These are phyloP conservation scores for Phoenoteleia sp. DNA, from an alignment of 2,888 invertebrate species.

Conservation along the genomic window DNA sequence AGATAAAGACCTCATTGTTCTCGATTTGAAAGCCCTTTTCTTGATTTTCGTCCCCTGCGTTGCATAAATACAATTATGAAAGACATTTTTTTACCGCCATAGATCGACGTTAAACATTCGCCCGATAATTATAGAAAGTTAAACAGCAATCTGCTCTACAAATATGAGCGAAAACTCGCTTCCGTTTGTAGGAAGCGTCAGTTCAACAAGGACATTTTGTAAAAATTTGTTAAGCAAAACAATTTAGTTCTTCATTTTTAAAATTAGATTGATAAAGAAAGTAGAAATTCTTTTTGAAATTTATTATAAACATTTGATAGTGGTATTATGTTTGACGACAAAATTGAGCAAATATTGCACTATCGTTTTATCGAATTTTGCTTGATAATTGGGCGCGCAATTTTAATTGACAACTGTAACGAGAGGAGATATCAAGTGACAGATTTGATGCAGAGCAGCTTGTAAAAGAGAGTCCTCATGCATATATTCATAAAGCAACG, in stretches of 20 bases:
- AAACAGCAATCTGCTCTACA: constrained; percentile 25
- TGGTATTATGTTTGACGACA: no score
- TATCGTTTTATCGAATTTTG: no score
- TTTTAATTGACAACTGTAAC: constrained; percentile 55
- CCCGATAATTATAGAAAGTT: constrained; percentile 47
- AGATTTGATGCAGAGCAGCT: constrained; percentile 36
- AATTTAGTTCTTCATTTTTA: no score
- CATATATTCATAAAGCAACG: constrained; percentile 52
- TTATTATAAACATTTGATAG: no score
- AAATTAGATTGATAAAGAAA: no score
- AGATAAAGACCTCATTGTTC: constrained; percentile 11
- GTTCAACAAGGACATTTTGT: background rate
- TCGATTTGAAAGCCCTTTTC: no score
- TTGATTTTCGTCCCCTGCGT: background rate
- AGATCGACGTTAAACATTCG: constrained; percentile 33
- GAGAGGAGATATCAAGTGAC: constrained; percentile 10
- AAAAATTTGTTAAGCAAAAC: no score
- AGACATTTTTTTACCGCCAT: constrained; percentile 19
- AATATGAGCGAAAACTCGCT: constrained; percentile 39
- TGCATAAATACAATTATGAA: background rate
- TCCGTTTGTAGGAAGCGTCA: constrained; percentile 17
- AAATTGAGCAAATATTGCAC: no score
- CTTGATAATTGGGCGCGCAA: constrained; percentile 22
- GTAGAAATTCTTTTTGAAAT: no score
- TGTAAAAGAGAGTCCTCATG: constrained; percentile 58